Conservation (phyloP, 2,888 invertebrate species). For the Gryllus longicercus region DNA sequence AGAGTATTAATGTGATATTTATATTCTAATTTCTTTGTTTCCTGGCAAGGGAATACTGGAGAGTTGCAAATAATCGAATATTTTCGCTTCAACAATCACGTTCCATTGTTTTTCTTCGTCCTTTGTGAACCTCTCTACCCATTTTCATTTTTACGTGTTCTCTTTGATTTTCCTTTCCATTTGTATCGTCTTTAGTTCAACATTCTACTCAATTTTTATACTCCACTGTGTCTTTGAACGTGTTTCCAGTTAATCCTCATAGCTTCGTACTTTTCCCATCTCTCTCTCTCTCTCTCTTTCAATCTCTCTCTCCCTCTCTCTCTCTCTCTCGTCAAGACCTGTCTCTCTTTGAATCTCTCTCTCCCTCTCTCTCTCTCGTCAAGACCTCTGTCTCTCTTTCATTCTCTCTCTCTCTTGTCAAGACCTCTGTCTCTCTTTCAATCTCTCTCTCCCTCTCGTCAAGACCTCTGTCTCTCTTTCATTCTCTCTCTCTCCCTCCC, state of each 20-base stretch:
- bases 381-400: constrained; percentile 26
- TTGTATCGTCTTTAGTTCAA: not conserved
- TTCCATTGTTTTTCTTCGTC: no score
- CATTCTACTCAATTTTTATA: not conserved
- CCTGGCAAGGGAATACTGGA: no score
- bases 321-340: not conserved
- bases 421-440: not conserved
- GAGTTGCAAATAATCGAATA: no score
- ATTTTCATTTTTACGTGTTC: not conserved
- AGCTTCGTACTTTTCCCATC: not conserved
- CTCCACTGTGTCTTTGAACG: not conserved
- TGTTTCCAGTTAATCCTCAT: not conserved
- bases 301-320: not conserved
- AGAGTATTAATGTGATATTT: no score
- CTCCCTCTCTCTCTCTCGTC: not conserved
- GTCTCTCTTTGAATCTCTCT: not conserved
- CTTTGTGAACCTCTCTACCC: not conserved
- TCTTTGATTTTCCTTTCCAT: not conserved
- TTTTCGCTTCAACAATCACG: no score
- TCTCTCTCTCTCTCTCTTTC: not conserved
- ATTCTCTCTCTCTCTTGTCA: constrained; percentile 2
- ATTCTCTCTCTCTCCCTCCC: rapidly evolving
- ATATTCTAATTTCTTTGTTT: no score
- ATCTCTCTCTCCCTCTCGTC: not conserved
- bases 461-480: no score